Percentiles rank a stretch among this genome's conserved stretches.
Conservation (phyloP, 2,113 vertebrate genomes). For the Isurus oxyrinchus region DNA sequence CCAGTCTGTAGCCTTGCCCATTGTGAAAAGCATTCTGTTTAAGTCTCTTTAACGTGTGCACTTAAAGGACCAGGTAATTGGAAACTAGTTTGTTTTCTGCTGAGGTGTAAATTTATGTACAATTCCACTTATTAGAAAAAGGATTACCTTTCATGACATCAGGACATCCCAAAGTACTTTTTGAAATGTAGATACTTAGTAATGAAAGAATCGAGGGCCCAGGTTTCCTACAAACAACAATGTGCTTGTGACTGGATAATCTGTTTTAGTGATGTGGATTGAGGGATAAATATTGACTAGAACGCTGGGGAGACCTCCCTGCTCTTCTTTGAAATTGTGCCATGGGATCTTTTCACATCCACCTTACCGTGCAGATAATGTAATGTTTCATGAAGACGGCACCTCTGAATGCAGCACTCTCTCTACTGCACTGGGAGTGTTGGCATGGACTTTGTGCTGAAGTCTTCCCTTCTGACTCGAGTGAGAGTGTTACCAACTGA, state of each 20-base stretch:
- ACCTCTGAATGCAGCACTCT: background rate
- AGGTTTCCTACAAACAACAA: background rate
- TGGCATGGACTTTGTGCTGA: background rate
- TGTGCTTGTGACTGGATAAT: background rate
- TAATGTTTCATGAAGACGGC: too few relatives aligned
- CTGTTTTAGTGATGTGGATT: background rate
- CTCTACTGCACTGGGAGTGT: background rate
- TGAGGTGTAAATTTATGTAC: background rate
- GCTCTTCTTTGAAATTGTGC: background rate
- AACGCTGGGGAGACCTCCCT: background rate
- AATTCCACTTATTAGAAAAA: background rate
- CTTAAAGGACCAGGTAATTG: background rate
- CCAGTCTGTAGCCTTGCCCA: background rate
- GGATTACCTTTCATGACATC: background rate
- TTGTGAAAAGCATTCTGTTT: background rate
- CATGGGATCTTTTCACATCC: too few relatives aligned
- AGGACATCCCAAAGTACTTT: background rate
- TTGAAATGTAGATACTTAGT: background rate
- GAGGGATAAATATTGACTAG: background rate
- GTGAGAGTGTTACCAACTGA: too few relatives aligned
- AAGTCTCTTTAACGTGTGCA: background rate
- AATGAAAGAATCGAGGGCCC: background rate
- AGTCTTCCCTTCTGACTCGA: background rate
- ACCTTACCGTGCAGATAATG: too few relatives aligned
- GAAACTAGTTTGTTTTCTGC: background rate